Conservation (phyloP, 2,113 vertebrate genomes). For the Phalacrocorax carbo region DNA sequence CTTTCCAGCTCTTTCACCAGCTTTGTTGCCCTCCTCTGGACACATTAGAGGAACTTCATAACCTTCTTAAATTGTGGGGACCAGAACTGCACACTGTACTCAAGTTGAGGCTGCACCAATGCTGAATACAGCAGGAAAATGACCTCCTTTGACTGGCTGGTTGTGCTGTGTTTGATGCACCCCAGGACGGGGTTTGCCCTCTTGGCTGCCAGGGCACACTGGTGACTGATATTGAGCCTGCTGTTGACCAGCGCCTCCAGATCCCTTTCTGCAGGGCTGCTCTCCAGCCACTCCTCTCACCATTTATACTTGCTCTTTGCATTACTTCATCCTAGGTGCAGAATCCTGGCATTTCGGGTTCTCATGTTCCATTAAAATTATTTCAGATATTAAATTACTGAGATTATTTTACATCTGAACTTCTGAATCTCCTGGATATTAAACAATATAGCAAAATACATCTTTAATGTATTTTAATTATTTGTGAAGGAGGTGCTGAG, state of each 20-base stretch:
- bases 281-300: background rate
- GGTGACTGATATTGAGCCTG: background rate
- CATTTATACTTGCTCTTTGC: background rate
- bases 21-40: no score
- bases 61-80: no score
- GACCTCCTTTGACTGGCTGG: background rate
- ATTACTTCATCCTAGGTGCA: background rate
- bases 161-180: background rate
- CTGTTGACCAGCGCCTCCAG: background rate
- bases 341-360: background rate
- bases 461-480: slow-evolving; percentile 23
- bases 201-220: background rate
- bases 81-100: no score
- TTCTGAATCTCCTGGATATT: background rate
- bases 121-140: background rate
- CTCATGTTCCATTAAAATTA: background rate
- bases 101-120: no score
- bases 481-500: slow-evolving; percentile 15
- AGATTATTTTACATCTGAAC: background rate
- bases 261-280: background rate
- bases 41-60: no score
- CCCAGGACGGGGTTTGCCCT: background rate
- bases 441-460: background rate
- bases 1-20: no score
- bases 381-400: background rate